phyloP scores from a whole-genome alignment of 1,140 invertebrate species.

The Diabrotica undecimpunctata region DNA sequence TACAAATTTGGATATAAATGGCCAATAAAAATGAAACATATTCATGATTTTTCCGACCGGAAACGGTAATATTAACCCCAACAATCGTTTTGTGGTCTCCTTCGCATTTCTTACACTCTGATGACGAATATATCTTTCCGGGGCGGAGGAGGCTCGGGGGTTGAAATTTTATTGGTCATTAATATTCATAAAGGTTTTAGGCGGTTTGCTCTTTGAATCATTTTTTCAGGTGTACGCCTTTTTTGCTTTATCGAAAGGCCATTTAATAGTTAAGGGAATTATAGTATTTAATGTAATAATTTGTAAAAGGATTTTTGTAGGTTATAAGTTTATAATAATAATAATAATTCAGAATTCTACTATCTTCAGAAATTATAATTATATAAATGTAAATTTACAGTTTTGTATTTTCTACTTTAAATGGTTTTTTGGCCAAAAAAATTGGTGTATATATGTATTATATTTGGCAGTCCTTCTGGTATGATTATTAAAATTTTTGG shows the following conservation, averaged over 20 bases:
- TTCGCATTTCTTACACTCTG: slow-evolving; percentile 28
- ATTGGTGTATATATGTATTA: too few species aligned
- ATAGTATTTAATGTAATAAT: too few species aligned
- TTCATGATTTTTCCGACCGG: slow-evolving; percentile 47
- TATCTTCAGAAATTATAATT: too few species aligned
- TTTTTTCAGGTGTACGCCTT: slow-evolving; percentile 10
- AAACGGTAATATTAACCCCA: slow-evolving; percentile 44
- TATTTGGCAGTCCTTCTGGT: too few species aligned
- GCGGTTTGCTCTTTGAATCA: slow-evolving; percentile 9
- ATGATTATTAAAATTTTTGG: too few species aligned
- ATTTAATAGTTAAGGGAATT: too few species aligned
- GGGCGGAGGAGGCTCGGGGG: slow-evolving; percentile 10
- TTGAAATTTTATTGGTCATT: slow-evolving; percentile 35
- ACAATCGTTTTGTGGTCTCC: slow-evolving; percentile 27
- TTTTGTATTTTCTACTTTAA: too few species aligned
- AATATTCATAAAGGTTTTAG: slow-evolving; percentile 31
- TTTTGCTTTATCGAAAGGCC: not conserved
- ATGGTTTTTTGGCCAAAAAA: too few species aligned
- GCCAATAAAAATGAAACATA: slow-evolving; percentile 49
- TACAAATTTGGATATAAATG: slow-evolving; percentile 43
- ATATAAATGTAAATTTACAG: too few species aligned
- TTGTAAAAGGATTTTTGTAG: too few species aligned
- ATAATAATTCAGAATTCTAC: too few species aligned
- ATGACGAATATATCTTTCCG: slow-evolving; percentile 28
- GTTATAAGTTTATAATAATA: too few species aligned